Evolutionary conservation across 2,888 invertebrate genomes (phyloP), one percentile per base, ranked within the genome.

Genomic region (Apodemia zela): DNA sequence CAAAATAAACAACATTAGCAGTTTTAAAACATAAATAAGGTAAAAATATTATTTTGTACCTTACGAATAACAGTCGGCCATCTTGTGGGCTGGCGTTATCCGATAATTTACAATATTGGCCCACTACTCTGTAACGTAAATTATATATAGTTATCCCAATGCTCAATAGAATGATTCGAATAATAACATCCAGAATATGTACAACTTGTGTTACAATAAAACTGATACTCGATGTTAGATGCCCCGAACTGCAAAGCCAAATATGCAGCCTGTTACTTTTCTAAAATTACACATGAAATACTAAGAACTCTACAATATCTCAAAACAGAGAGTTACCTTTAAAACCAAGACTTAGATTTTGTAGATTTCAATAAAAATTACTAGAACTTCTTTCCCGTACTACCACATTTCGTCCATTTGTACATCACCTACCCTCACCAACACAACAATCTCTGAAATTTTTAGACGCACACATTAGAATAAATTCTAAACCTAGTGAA

Each of bases 21-120:
- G 61, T 59, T 49, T 64, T 51, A 42, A 61, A 51, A 64, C 45
- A 64, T 38, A 64, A 51, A 11, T 59, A 62, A 64, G 51, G 51
- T 75, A 78, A 82, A 81, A 79, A 77, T 75, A 80, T 81, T 80
- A 82, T 81, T 84, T 82, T 81, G 82, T 89, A 89, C 89, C 89
- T 89, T 87, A 91, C 89, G 85, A 90, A 88, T 84, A 89, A 87
- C 86, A 87, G 90, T 88, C 91, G 90, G 91, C 91, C 91, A 91
- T 91, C 87, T 91, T 91, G 91, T 89, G 82, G 89, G 86, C 88
- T 89, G 75, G 89, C 90, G 89, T 89, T 90, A 88, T 87, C 84
- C 88, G 89, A 89, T 81, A 85, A 79, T 77, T 79, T 82, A 79
- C 73, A 75, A 80, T 76, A 80, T 82, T 73, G 69, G 74, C 79